Evolutionary conservation across 2,113 vertebrate genomes (phyloP).

Genomic region (Albula glossodonta): DNA sequence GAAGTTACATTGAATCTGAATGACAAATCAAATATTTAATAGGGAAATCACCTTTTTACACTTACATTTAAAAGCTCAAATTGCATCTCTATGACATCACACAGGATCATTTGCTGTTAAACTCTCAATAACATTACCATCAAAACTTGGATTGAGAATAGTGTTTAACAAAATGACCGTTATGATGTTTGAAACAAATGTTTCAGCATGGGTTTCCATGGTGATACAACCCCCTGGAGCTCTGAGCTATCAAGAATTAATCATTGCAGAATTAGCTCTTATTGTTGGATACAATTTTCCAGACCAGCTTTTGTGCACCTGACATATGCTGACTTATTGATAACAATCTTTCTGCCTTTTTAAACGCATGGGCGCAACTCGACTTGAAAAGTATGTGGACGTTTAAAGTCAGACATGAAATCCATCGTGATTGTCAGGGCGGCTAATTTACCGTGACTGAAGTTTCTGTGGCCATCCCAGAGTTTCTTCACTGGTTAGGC

Average conservation of each 20-base stretch:
- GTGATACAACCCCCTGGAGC: conserved; percentile 32
- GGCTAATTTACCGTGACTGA: conserved; percentile 58
- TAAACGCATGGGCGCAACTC: conserved; percentile 41
- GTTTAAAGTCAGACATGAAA: conserved; percentile 47
- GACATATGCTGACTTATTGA: conserved; percentile 53
- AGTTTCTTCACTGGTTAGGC: conserved; percentile 24
- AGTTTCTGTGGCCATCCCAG: conserved; percentile 38
- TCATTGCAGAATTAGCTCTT: conserved; percentile 1
- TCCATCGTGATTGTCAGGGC: conserved; percentile 53
- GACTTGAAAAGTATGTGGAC: conserved; percentile 41
- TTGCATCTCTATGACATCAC: no score
- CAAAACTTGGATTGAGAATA: no score
- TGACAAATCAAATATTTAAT: no score
- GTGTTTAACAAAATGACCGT: no score
- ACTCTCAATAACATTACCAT: no score
- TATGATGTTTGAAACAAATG: conserved; percentile 4
- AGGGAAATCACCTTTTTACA: no score
- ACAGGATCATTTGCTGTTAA: no score
- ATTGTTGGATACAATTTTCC: conserved; percentile 24
- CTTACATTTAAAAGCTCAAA: no score
- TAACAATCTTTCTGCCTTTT: conserved; percentile 48
- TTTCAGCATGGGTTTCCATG: conserved; percentile 4
- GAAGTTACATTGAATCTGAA: no score
- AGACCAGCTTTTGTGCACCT: conserved; percentile 48
- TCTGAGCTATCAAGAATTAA: conserved; percentile 11